Conservation (phyloP, 1,140 invertebrate genomes). For the Calosoma granatense region DNA sequence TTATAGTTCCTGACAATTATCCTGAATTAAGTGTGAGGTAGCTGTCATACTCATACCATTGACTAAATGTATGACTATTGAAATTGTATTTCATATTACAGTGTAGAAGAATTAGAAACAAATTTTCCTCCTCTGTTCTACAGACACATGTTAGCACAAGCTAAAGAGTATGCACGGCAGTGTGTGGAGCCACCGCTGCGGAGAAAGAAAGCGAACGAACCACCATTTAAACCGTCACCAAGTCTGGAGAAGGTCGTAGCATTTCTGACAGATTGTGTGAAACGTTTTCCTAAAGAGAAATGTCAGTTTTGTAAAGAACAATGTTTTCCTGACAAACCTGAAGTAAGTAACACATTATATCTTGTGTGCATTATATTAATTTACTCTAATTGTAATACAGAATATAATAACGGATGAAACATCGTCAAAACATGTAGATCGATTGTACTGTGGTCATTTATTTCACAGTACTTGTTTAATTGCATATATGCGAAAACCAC, state of each 20-base stretch:
- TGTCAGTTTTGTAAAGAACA: constrained; percentile 53
- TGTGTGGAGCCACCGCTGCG: constrained; percentile 61
- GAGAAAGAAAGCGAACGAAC: constrained; percentile 37
- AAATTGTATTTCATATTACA: constrained; percentile 26
- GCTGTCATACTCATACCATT: constrained; percentile 26
- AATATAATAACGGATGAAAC: constrained; percentile 45
- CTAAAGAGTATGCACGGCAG: constrained; percentile 54
- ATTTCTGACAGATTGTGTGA: constrained; percentile 53
- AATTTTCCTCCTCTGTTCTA: constrained; percentile 56
- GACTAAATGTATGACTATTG: not conserved
- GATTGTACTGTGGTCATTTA: constrained; percentile 65
- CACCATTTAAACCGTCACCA: constrained; percentile 47
- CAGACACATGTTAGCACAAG: constrained; percentile 52
- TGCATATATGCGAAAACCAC: constrained; percentile 61
- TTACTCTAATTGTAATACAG: constrained; percentile 23
- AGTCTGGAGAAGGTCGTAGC: constrained; percentile 48
- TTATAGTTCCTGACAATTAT: constrained; percentile 57
- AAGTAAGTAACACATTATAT: constrained; percentile 27
- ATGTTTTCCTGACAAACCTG: constrained; percentile 50
- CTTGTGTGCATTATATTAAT: constrained; percentile 13
- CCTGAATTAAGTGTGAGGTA: constrained; percentile 46
- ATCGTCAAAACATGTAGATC: constrained; percentile 50
- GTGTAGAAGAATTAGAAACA: constrained; percentile 45
- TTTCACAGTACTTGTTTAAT: constrained; percentile 65
- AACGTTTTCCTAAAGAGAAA: constrained; percentile 46